These are phyloP conservation scores for Brevimyrus niger DNA, from an alignment of 2,113 vertebrate species.

Conservation along the genomic window DNA sequence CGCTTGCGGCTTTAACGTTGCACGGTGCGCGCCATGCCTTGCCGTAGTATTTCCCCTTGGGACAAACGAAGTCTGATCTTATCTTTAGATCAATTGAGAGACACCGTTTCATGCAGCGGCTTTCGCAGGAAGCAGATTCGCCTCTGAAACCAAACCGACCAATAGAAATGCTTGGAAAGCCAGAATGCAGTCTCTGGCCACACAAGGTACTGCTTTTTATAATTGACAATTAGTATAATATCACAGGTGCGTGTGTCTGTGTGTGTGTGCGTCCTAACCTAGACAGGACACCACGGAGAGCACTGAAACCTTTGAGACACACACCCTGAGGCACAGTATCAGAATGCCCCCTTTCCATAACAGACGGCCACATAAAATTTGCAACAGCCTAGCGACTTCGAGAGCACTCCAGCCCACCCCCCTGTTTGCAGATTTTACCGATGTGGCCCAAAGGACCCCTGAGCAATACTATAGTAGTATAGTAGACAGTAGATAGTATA, in stretches of 20 bases:
- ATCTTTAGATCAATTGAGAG: not conserved
- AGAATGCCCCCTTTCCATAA: not conserved
- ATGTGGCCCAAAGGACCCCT: not conserved
- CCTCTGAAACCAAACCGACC: not conserved
- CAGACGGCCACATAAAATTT: not conserved
- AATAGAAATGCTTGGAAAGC: not conserved
- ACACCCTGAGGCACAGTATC: not conserved
- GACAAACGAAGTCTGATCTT: not conserved
- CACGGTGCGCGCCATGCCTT: not conserved
- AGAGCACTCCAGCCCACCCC: not conserved
- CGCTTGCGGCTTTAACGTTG: not conserved
- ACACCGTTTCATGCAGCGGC: not conserved
- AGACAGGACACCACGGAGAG: not conserved
- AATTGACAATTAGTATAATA: not conserved
- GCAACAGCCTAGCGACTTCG: not conserved
- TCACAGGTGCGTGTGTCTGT: not conserved
- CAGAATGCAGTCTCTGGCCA: not conserved
- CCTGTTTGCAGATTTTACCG: not conserved
- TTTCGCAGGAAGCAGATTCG: not conserved
- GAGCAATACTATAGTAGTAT: too few relatives aligned
- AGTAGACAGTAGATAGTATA: too few relatives aligned
- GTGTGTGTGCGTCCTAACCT: not conserved
- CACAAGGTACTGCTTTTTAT: not conserved
- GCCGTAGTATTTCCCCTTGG: not conserved
- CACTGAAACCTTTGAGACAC: not conserved